Conservation (phyloP, 2,113 vertebrate genomes). For the Hippocampus comes region DNA sequence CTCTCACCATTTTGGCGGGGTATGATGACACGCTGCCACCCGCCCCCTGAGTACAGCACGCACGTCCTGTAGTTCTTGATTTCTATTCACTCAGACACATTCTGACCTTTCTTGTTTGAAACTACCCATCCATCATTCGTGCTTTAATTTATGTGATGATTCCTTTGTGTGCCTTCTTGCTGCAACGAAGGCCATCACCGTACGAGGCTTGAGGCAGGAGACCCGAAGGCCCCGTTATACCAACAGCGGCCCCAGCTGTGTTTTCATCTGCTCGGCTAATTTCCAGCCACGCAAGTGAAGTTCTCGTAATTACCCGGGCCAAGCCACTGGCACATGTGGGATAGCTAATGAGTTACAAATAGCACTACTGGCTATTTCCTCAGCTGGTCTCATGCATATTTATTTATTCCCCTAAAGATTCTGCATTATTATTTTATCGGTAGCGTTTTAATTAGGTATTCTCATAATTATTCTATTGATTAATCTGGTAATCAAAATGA, state of each 20-base stretch:
- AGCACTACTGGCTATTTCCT: constrained; percentile 40
- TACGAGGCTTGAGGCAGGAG: constrained; percentile 32
- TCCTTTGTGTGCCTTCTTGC: constrained; percentile 1
- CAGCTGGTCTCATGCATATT: constrained; percentile 36
- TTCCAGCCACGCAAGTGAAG: constrained; percentile 53
- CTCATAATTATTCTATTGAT: background rate
- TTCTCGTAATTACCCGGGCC: constrained; percentile 61
- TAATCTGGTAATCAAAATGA: background rate
- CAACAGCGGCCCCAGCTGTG: constrained; percentile 66
- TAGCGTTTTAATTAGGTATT: constrained; percentile 1
- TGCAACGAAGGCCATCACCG: constrained; percentile 38
- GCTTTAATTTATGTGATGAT: constrained; percentile 2
- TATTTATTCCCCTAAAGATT: constrained; percentile 10
- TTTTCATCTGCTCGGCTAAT: constrained; percentile 62
- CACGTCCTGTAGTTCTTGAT: constrained; percentile 8
- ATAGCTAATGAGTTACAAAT: constrained; percentile 63
- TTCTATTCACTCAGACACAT: constrained; percentile 5
- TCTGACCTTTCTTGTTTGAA: background rate
- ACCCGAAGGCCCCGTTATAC: constrained; percentile 38
- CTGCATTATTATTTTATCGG: constrained; percentile 5
- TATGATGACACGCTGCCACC: background rate
- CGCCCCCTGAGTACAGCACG: background rate
- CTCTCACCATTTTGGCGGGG: constrained; percentile 6
- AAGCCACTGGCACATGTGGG: constrained; percentile 50
- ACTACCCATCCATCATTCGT: background rate